Percentiles rank a stretch among this genome's conserved stretches.
Evolutionary conservation across 2,888 invertebrate species (phyloP).

Genomic region (Carterocephalus palaemon): DNA sequence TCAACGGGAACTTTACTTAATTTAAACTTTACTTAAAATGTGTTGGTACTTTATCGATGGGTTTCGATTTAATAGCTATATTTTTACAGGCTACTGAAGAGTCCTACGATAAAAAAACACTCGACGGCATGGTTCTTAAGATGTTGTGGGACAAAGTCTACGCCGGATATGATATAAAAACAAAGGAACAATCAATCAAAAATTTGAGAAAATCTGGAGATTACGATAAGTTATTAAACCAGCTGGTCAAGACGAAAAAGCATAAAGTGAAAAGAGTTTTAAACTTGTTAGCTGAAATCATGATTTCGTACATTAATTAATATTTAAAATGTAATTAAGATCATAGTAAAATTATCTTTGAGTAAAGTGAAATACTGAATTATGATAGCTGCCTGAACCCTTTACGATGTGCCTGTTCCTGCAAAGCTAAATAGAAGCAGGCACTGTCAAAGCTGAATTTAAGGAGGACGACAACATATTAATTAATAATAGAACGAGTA

Average conservation of each 20-base stretch:
- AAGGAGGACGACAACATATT: too few relatives aligned
- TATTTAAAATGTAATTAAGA: constrained; percentile 43
- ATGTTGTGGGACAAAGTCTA: constrained; percentile 65
- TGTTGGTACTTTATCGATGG: too few relatives aligned
- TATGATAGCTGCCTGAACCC: too few relatives aligned
- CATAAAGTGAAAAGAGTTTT: constrained; percentile 52
- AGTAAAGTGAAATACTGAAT: too few relatives aligned
- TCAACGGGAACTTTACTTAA: too few relatives aligned
- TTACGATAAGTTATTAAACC: constrained; percentile 51
- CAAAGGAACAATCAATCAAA: constrained; percentile 56
- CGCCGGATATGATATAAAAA: constrained; percentile 44
- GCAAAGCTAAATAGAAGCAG: too few relatives aligned
- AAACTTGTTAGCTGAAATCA: constrained; percentile 53
- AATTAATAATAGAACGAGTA: too few relatives aligned
- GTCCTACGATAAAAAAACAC: constrained; percentile 46
- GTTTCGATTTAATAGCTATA: too few relatives aligned
- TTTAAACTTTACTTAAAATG: too few relatives aligned
- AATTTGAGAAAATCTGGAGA: constrained; percentile 48
- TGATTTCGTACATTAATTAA: constrained; percentile 35
- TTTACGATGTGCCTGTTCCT: too few relatives aligned
- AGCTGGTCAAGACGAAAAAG: constrained; percentile 51
- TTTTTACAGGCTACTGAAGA: constrained; percentile 5
- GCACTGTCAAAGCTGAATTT: too few relatives aligned
- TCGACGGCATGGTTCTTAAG: constrained; percentile 63
- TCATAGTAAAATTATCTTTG: neutral